These are phyloP conservation scores for Gymnopithys bicolor DNA, from an alignment of 2,797 vertebrate species.

Conservation along the genomic window DNA sequence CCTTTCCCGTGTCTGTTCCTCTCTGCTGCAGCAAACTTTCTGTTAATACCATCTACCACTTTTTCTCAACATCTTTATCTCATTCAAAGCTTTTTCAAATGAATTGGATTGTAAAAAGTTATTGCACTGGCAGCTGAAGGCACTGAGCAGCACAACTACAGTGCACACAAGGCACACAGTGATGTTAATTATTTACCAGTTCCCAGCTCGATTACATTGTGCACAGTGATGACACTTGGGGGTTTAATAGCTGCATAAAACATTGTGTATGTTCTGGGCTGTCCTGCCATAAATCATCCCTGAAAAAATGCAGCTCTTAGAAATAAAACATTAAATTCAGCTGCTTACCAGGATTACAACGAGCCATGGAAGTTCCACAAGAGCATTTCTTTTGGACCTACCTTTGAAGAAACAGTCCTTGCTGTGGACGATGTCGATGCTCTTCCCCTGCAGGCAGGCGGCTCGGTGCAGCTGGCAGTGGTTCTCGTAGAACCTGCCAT, in stretches of 20 bases:
- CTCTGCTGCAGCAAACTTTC: neutral
- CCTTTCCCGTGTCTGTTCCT: neutral
- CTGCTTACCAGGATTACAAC: neutral
- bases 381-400: constrained; percentile 67
- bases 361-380: neutral
- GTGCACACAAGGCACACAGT: neutral
- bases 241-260: constrained; percentile 24
- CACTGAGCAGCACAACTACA: neutral
- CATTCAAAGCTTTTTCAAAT: neutral
- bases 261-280: neutral
- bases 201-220: constrained; percentile 3
- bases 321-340: neutral
- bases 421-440: constrained; percentile 86
- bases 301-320: neutral
- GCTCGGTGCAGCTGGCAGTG: constrained; percentile 93
- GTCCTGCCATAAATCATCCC: neutral
- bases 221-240: neutral
- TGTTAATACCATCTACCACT: neutral
- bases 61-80: neutral
- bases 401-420: constrained; percentile 98
- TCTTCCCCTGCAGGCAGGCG: constrained; percentile 87
- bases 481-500: constrained; percentile 92
- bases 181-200: constrained; percentile 25
- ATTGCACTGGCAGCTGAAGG: neutral
- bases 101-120: neutral